Base-by-base conservation (phyloP, 37 sponge, comb jelly and placozoan species). In the Agelas oroides region DNA sequence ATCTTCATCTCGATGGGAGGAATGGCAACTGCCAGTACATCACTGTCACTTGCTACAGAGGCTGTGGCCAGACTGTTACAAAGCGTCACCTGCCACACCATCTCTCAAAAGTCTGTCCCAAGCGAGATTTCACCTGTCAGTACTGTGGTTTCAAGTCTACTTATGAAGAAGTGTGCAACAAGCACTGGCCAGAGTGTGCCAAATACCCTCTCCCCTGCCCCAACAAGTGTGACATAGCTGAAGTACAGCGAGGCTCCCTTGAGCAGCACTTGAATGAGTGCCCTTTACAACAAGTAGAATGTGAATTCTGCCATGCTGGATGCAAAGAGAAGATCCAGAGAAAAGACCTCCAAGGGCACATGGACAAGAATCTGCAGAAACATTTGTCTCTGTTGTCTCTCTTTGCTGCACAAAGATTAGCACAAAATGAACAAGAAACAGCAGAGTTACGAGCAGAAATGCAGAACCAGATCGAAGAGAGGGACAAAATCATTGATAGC, bases 251-350 rank as follows among this genome's bases (percentile, higher is more conserved):
- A 32, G 25, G 46, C 57, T 20, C 27, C 25, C 37, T 75, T 23
- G 78, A 77, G 23, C 24, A 6, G 3, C 78, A 77, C 39, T 35
- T 77, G 59, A 61, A 36, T 8, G 78, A 77, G 63, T 77, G 78
- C 59, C 78, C 78, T 15, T 28, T 28, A 30, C 57, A 75, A 17
- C 31, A 2, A 30, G 30, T 53, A 24, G 28, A 25, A 55, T 75
- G 75, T 32, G 57, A 52, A 15, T 27, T 55, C 17, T 0, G 27
- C 15, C 11, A 75, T 15, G 57, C 25, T 28, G 75, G 78, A 12
- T 77, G 78, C 63, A 38, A 71, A 0, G 78, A 77, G 39, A 34
- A 24, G 24, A 38, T 77, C 21, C 1, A 20, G 37, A 32, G 63
- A n/a, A 59, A 77, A 38, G 63, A 77, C 39, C 28, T 58, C 1